Evolutionary conservation across 2,113 vertebrate genomes (phyloP).

Genomic region (Crotalus helleri): DNA sequence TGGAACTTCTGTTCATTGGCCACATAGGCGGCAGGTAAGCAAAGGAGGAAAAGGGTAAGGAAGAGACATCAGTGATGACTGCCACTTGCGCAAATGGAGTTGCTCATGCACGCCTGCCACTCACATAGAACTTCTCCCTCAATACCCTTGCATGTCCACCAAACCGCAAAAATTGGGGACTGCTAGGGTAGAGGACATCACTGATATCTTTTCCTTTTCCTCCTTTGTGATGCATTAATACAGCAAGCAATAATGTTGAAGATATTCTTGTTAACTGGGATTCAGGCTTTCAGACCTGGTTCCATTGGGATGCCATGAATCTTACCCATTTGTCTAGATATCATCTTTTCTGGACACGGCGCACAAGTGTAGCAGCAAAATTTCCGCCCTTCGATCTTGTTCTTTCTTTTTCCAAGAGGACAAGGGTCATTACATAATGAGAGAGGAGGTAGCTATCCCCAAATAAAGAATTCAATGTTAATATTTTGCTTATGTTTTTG

Average conservation of each 20-base stretch:
- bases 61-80: too few relatives aligned
- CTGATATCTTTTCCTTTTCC: too few relatives aligned
- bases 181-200: too few relatives aligned
- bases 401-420: constrained; percentile 27
- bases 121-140: too few relatives aligned
- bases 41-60: too few relatives aligned
- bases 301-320: neutral
- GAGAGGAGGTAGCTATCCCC: constrained; percentile 3
- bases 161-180: too few relatives aligned
- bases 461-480: neutral
- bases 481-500: neutral
- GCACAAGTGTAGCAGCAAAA: constrained; percentile 49
- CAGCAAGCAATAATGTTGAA: neutral
- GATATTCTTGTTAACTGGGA: neutral
- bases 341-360: constrained; percentile 23
- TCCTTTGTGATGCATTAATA: neutral
- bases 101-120: too few relatives aligned
- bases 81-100: too few relatives aligned
- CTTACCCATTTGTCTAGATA: constrained; percentile 41
- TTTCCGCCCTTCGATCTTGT: constrained; percentile 7
- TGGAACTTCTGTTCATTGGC: too few relatives aligned
- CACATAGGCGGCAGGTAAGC: too few relatives aligned
- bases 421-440: constrained; percentile 40
- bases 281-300: neutral
- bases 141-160: too few relatives aligned